Evolutionary conservation across 1,140 invertebrate species (phyloP).

Genomic region (Phymastichus coffea): DNA sequence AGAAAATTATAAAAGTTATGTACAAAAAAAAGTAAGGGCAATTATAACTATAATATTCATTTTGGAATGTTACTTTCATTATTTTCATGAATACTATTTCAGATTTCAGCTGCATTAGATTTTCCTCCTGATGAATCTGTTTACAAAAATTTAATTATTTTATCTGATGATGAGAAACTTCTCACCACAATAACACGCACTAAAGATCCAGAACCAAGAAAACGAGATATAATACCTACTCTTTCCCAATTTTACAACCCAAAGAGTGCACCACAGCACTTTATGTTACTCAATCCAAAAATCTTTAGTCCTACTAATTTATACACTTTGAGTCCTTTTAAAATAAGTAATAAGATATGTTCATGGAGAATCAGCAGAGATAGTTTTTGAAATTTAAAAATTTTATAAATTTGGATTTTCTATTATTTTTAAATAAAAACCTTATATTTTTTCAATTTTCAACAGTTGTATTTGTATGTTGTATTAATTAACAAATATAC

Average conservation of each 20-base stretch:
- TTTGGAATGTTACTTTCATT: no score
- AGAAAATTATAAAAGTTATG: constrained; percentile 32
- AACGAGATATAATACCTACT: constrained; percentile 39
- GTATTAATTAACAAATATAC: no score
- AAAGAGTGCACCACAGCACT: constrained; percentile 37
- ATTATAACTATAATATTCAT: constrained; percentile 12
- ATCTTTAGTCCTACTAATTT: constrained; percentile 27
- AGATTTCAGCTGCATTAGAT: constrained; percentile 45
- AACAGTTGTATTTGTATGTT: no score
- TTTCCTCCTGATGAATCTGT: constrained; percentile 43
- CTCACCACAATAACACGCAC: constrained; percentile 36
- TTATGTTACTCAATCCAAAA: constrained; percentile 28
- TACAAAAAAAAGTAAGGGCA: constrained; percentile 46
- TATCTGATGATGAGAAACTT: constrained; percentile 44
- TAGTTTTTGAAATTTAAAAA: constrained; percentile 15
- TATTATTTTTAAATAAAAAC: neutral
- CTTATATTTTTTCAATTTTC: constrained; percentile 7
- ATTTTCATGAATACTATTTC: no score
- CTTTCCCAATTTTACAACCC: constrained; percentile 44
- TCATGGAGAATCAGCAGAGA: constrained; percentile 40
- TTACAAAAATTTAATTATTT: constrained; percentile 45
- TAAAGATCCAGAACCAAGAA: constrained; percentile 43
- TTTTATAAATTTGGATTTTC: neutral
- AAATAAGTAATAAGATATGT: constrained; percentile 42
- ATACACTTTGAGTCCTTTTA: constrained; percentile 39